Evolutionary conservation across 2,113 vertebrate genomes (phyloP).

Genomic region (Laticauda laticaudata): DNA sequence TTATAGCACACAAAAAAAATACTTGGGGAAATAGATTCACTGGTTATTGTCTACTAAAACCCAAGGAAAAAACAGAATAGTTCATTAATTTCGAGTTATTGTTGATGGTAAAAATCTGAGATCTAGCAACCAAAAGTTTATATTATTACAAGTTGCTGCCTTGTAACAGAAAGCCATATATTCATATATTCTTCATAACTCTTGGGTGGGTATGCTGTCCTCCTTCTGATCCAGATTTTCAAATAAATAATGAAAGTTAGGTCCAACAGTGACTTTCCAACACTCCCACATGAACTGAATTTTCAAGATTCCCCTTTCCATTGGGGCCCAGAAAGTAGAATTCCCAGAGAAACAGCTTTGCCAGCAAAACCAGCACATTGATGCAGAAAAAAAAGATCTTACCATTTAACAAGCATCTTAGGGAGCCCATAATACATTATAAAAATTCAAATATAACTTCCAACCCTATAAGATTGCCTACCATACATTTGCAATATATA

Average conservation of each 20-base stretch:
- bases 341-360: too few species aligned
- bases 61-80: not conserved
- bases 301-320: too few species aligned
- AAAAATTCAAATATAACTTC: not conserved
- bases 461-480: not conserved
- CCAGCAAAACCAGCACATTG: too few species aligned
- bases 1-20: not conserved
- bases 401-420: not conserved
- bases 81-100: not conserved
- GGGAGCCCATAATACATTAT: not conserved
- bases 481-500: not conserved
- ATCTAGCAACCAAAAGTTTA: not conserved
- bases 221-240: too few species aligned
- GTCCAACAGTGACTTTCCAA: too few species aligned
- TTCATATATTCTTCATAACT: not conserved
- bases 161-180: not conserved
- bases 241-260: too few species aligned
- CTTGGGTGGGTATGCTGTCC: too few species aligned
- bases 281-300: too few species aligned
- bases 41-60: not conserved
- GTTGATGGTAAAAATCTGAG: not conserved
- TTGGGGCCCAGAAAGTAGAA: too few species aligned
- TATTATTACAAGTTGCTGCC: not conserved
- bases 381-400: too few species aligned
- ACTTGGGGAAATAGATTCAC: not conserved